A percentile compares a stretch with the other conserved stretches of the same genome.
Evolutionary conservation across 2,888 invertebrate genomes (phyloP).

Genomic region (Pyrgus malvae): DNA sequence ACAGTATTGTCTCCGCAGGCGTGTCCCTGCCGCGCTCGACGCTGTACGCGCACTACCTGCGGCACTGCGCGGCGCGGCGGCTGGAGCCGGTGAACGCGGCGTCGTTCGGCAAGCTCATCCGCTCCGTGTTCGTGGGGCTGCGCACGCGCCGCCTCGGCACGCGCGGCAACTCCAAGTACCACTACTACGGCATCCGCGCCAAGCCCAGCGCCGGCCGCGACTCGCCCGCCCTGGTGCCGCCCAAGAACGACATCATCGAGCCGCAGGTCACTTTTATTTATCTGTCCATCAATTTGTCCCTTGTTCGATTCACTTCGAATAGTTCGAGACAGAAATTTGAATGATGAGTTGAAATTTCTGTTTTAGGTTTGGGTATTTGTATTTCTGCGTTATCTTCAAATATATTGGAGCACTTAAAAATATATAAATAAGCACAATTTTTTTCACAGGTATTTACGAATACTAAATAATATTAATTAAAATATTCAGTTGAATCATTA

Average conservation of each 20-base stretch:
- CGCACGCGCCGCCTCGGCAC: constrained; percentile 97
- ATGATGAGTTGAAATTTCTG: too few relatives aligned
- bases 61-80: constrained; percentile 96
- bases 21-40: constrained; percentile 97
- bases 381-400: too few relatives aligned
- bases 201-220: constrained; percentile 78
- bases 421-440: too few relatives aligned
- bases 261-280: constrained; percentile 28
- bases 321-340: too few relatives aligned
- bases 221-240: constrained; percentile 28
- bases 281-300: too few relatives aligned
- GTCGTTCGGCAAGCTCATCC: constrained; percentile 98
- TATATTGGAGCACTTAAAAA: too few relatives aligned
- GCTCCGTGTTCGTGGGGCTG: constrained; percentile 98
- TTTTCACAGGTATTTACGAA: too few relatives aligned
- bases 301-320: too few relatives aligned
- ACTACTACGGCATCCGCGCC: constrained; percentile 99
- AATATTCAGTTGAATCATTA: too few relatives aligned
- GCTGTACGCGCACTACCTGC: constrained; percentile 97
- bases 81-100: constrained; percentile 99
- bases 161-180: constrained; percentile 98
- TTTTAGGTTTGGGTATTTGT: too few relatives aligned
- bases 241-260: constrained; percentile 29
- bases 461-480: too few relatives aligned
- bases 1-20: constrained; percentile 54